These are phyloP conservation scores for Australoheros facetus DNA, from an alignment of 2,797 vertebrate genomes.

Conservation along the genomic window DNA sequence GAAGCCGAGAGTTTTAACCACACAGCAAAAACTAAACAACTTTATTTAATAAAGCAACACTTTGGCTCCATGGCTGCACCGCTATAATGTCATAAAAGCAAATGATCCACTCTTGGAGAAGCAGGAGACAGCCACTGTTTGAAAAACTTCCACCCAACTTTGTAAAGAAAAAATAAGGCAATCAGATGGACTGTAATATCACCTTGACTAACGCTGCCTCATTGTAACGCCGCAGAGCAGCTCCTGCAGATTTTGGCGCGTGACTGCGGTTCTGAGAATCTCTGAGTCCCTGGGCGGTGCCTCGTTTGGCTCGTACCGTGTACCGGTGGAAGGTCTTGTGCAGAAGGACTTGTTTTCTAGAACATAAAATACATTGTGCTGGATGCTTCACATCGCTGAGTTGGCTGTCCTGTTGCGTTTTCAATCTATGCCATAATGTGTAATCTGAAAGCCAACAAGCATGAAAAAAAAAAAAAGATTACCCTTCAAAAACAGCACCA, in stretches of 20 bases:
- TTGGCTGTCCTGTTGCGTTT: not conserved
- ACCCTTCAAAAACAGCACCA: slow-evolving; percentile 93
- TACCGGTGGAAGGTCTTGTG: slow-evolving; percentile 98
- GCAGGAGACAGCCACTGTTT: not conserved
- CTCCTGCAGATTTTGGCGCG: slow-evolving; percentile 88
- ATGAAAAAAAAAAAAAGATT: slow-evolving; percentile 42
- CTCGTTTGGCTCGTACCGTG: slow-evolving; percentile 92
- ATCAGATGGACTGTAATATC: slow-evolving; percentile 26
- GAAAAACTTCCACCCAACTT: not conserved
- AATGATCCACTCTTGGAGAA: not conserved
- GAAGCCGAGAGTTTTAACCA: not conserved
- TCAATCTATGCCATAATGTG: not conserved
- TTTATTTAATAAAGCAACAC: not conserved
- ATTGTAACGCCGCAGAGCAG: slow-evolving; percentile 90
- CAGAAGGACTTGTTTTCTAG: slow-evolving; percentile 85
- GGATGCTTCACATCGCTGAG: not conserved
- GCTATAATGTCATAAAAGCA: not conserved
- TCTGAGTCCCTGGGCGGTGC: slow-evolving; percentile 87
- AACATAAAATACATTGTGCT: slow-evolving; percentile 2
- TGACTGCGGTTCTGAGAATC: slow-evolving; percentile 87
- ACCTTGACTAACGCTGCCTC: slow-evolving; percentile 88
- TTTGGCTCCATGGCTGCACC: not conserved
- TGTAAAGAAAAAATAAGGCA: not conserved
- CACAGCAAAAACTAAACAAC: not conserved
- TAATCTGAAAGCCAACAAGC: not conserved